phyloP scores from a whole-genome alignment of 2,888 invertebrate genomes.

The Lamproptera curius region DNA sequence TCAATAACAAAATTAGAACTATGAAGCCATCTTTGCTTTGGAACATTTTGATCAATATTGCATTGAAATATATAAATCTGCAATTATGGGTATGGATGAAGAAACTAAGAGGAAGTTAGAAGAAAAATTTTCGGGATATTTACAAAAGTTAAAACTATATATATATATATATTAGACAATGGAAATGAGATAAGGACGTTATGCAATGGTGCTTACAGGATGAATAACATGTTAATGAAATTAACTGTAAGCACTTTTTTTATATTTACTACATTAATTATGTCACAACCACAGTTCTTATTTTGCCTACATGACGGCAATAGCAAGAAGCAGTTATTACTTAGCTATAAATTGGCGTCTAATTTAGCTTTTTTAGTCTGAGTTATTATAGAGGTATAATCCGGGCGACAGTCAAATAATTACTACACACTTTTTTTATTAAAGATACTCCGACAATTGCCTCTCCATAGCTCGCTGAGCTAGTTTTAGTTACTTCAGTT shows the following conservation, averaged over 20 bases:
- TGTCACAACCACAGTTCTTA: no score
- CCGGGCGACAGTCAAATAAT: no score
- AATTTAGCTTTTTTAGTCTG: no score
- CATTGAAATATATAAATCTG: background rate
- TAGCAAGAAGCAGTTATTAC: no score
- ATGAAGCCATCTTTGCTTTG: constrained; percentile 14
- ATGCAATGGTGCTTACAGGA: constrained; percentile 47
- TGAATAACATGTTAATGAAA: constrained; percentile 48
- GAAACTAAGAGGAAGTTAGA: constrained; percentile 28
- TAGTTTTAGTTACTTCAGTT: no score
- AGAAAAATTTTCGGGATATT: constrained; percentile 23
- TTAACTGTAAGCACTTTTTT: constrained; percentile 41
- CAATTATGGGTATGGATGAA: background rate
- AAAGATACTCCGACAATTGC: no score
- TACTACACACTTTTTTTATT: no score
- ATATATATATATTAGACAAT: constrained; percentile 27
- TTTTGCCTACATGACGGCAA: no score
- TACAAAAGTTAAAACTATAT: constrained; percentile 32
- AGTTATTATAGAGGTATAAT: no score
- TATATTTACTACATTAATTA: no score
- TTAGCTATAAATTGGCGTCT: no score
- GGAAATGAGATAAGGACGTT: constrained; percentile 27
- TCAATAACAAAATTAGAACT: constrained; percentile 30
- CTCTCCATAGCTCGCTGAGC: no score
- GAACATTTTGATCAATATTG: background rate